Conservation (phyloP, 2,113 vertebrate genomes). For the Dasypus novemcinctus region DNA sequence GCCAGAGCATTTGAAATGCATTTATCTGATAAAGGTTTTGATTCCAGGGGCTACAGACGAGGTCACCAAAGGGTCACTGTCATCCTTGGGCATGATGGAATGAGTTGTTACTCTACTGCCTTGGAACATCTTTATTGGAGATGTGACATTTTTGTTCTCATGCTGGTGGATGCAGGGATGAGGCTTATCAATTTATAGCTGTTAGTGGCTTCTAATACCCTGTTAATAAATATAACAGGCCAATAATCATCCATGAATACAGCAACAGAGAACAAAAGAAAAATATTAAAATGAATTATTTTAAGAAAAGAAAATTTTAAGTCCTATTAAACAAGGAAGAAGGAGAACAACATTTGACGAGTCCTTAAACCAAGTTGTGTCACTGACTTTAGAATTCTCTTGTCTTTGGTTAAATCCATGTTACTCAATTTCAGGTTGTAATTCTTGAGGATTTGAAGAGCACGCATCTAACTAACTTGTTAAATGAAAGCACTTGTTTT, state of each 20-base stretch:
- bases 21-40: neutral
- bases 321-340: slow-evolving; percentile 47
- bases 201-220: too few relatives aligned
- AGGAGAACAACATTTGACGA: slow-evolving; percentile 12
- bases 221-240: too few relatives aligned
- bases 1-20: neutral
- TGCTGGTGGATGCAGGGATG: too few relatives aligned
- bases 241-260: too few relatives aligned
- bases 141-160: too few relatives aligned
- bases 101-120: too few relatives aligned
- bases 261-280: too few relatives aligned
- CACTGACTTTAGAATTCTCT: slow-evolving; percentile 68
- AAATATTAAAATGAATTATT: neutral
- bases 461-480: slow-evolving; percentile 73
- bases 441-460: slow-evolving; percentile 19
- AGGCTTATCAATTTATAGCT: too few relatives aligned
- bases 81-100: too few relatives aligned
- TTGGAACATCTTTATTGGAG: too few relatives aligned
- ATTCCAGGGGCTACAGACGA: too few relatives aligned
- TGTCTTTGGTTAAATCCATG: slow-evolving; percentile 34
- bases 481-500: slow-evolving; percentile 76
- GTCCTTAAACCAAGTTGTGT: slow-evolving; percentile 70
- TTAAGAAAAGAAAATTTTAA: neutral
- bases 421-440: slow-evolving; percentile 46
- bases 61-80: too few relatives aligned